Conservation (phyloP, 1,140 invertebrate species). For the Thaumatotibia leucotreta region DNA sequence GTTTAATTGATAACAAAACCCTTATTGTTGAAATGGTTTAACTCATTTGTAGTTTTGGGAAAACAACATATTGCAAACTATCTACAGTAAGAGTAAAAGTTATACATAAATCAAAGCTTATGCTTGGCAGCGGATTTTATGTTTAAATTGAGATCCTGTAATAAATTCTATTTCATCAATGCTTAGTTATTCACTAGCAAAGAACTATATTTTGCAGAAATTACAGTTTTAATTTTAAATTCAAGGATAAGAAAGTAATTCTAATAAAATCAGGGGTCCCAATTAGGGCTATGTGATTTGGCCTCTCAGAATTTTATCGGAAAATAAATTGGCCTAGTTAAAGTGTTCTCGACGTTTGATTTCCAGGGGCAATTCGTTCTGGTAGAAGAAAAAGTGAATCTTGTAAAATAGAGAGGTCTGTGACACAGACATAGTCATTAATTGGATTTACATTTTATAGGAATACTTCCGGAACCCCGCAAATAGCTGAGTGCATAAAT, state of each 20-base stretch:
- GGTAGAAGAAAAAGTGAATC: not conserved
- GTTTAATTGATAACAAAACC: not conserved
- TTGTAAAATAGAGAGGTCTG: not conserved
- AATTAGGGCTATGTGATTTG: not conserved
- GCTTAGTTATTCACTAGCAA: no score
- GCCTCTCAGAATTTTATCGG: not conserved
- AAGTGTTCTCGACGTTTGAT: constrained; percentile 6
- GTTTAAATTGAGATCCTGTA: no score
- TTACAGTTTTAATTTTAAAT: no score
- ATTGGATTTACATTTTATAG: not conserved
- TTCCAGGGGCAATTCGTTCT: not conserved
- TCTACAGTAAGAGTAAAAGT: no score
- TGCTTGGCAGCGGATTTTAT: no score
- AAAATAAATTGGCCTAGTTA: constrained; percentile 9
- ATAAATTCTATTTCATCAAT: no score
- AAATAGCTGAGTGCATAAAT: not conserved
- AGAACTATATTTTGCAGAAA: no score
- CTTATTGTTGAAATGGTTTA: not conserved
- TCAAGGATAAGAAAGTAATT: not conserved
- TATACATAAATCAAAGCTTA: no score
- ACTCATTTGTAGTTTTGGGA: no score
- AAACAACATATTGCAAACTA: no score
- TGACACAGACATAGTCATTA: not conserved
- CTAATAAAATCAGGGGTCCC: not conserved
- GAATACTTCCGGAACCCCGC: not conserved